Evolutionary conservation across 2,888 invertebrate species (phyloP).

Genomic region (Ptychoptera albimana): DNA sequence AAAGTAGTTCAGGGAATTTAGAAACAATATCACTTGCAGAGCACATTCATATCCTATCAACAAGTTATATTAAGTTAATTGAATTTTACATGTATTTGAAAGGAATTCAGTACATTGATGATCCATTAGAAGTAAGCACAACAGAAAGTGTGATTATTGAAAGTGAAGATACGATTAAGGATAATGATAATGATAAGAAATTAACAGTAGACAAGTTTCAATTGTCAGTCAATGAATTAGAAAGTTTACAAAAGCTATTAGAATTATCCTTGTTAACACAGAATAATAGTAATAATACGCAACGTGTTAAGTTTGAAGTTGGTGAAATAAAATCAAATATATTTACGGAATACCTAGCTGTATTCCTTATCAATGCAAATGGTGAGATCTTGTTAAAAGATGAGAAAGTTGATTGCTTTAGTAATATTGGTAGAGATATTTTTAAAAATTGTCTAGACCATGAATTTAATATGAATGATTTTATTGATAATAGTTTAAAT

Average conservation of each 20-base stretch:
- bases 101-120: too few relatives aligned
- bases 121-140: not conserved
- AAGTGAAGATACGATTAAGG: constrained; percentile 4
- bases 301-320: constrained; percentile 42
- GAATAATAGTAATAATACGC: constrained; percentile 21
- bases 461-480: constrained; percentile 29
- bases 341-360: constrained; percentile 34
- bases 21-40: too few relatives aligned
- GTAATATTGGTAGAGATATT: constrained; percentile 20
- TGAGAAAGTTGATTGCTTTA: constrained; percentile 21
- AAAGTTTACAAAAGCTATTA: constrained; percentile 45
- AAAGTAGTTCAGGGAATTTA: not conserved
- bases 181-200: too few relatives aligned
- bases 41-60: constrained; percentile 12
- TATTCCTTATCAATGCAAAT: constrained; percentile 20
- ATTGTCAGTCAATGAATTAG: constrained; percentile 30
- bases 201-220: too few relatives aligned
- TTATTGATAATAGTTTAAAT: constrained; percentile 16
- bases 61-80: constrained; percentile 20
- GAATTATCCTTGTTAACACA: constrained; percentile 36
- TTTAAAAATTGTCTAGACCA: constrained; percentile 21
- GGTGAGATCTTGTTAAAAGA: constrained; percentile 24
- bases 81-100: constrained; percentile 19
- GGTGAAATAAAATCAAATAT: constrained; percentile 34
- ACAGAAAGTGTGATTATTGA: constrained; percentile 5